These are phyloP conservation scores for Triplophysa yarkandensis DNA, from an alignment of 2,797 vertebrate species.

Conservation along the genomic window DNA sequence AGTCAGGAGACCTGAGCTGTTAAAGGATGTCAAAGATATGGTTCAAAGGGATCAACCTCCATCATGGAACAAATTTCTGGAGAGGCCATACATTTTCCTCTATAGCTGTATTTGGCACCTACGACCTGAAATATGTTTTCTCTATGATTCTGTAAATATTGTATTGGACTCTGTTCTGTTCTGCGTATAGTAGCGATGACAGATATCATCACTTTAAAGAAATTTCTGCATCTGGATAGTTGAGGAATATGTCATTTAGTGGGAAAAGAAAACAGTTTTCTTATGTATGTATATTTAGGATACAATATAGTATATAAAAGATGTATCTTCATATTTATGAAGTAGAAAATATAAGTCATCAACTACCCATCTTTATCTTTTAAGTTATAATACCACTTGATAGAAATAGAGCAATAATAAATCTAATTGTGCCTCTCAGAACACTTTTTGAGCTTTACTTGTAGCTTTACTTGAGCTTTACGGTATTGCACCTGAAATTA, in stretches of 20 bases:
- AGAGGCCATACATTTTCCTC: constrained; percentile 24
- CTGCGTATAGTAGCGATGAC: neutral
- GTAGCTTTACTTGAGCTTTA: neutral
- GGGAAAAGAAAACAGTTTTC: too few species aligned
- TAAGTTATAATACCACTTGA: too few species aligned
- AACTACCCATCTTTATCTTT: too few species aligned
- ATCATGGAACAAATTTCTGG: constrained; percentile 14
- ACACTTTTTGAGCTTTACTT: neutral
- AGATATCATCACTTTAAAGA: neutral
- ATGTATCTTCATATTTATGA: too few species aligned
- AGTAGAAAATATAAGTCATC: too few species aligned
- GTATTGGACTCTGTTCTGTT: too few species aligned
- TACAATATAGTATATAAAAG: too few species aligned
- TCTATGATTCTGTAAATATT: too few species aligned
- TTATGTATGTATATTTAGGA: too few species aligned
- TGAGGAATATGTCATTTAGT: too few species aligned
- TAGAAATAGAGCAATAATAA: neutral
- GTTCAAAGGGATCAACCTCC: neutral
- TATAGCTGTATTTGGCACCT: neutral
- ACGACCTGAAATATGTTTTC: neutral
- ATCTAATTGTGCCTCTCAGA: too few species aligned
- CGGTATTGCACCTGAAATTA: neutral
- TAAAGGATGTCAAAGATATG: constrained; percentile 6
- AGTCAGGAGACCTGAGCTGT: constrained; percentile 7
- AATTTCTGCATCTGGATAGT: too few species aligned